Evolutionary conservation across 2,888 invertebrate genomes (phyloP).

Genomic region (Liposcelis brunnea): DNA sequence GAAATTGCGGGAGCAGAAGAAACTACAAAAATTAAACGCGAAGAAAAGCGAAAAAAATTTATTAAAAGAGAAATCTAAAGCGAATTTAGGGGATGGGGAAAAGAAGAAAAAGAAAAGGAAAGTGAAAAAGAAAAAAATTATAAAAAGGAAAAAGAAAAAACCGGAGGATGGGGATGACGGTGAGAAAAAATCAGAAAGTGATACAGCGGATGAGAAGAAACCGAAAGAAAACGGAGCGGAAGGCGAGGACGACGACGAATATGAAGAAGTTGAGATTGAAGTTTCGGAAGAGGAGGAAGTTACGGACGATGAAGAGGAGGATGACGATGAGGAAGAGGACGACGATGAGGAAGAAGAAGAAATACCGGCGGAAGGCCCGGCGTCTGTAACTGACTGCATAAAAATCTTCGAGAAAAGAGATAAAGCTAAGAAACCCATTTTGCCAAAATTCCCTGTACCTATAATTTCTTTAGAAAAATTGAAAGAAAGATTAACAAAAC

Average conservation of each 20-base stretch:
- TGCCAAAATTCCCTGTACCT: slow-evolving; percentile 1
- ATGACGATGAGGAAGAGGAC: neutral
- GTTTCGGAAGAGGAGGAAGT: neutral
- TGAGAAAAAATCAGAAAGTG: neutral
- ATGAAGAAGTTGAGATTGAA: slow-evolving; percentile 1
- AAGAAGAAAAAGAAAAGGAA: neutral
- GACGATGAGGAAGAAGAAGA: slow-evolving; percentile 3
- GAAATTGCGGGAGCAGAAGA: too few relatives aligned
- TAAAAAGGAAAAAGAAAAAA: neutral
- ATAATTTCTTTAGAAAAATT: too few relatives aligned
- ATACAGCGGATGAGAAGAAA: neutral
- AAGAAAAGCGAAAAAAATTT: too few relatives aligned
- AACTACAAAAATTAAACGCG: too few relatives aligned
- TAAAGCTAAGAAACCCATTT: neutral
- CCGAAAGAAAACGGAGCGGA: neutral
- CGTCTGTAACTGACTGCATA: neutral
- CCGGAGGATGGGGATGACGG: slow-evolving; percentile 2
- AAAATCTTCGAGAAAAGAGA: slow-evolving; percentile 4
- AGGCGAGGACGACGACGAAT: neutral
- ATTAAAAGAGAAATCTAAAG: neutral
- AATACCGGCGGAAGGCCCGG: neutral
- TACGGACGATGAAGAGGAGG: neutral
- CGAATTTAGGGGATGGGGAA: neutral
- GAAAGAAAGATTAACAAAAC: too few relatives aligned
- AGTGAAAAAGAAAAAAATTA: neutral